These are phyloP conservation scores for Hydrolagus colliei DNA, from an alignment of 2,797 vertebrate genomes.

Conservation along the genomic window DNA sequence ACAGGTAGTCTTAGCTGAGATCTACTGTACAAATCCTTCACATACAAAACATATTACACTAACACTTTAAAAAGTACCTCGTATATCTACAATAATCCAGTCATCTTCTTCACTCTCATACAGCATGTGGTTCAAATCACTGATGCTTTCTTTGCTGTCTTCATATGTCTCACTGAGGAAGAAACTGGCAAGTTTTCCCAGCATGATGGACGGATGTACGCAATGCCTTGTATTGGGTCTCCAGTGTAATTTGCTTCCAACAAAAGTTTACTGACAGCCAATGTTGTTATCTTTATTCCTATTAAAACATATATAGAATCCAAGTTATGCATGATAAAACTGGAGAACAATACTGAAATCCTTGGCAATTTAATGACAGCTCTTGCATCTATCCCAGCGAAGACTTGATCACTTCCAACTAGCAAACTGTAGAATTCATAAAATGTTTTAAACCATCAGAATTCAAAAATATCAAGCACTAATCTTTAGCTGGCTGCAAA, in stretches of 20 bases:
- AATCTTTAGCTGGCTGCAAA: not conserved
- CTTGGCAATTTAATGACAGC: not conserved
- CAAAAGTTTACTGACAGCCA: not conserved
- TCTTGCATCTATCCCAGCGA: not conserved
- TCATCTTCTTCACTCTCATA: slow-evolving; percentile 61
- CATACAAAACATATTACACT: too few relatives aligned
- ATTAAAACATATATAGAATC: too few relatives aligned
- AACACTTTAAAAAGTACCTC: slow-evolving; percentile 43
- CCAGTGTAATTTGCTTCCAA: not conserved
- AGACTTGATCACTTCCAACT: not conserved
- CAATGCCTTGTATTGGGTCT: not conserved
- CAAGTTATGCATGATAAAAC: not conserved
- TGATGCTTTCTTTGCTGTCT: slow-evolving; percentile 35
- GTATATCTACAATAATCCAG: slow-evolving; percentile 59
- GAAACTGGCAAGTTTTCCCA: slow-evolving; percentile 56
- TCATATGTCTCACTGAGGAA: slow-evolving; percentile 47
- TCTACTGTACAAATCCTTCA: not conserved
- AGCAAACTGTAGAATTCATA: not conserved
- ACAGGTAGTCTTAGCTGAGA: too few relatives aligned
- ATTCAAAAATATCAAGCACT: not conserved
- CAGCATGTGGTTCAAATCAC: slow-evolving; percentile 40
- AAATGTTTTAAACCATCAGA: not conserved
- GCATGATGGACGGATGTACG: slow-evolving; percentile 44
- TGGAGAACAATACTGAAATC: not conserved
- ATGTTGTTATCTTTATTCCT: not conserved